Base-by-base conservation (phyloP, 2,797 vertebrate species). In the Novumbra hubbsi region DNA sequence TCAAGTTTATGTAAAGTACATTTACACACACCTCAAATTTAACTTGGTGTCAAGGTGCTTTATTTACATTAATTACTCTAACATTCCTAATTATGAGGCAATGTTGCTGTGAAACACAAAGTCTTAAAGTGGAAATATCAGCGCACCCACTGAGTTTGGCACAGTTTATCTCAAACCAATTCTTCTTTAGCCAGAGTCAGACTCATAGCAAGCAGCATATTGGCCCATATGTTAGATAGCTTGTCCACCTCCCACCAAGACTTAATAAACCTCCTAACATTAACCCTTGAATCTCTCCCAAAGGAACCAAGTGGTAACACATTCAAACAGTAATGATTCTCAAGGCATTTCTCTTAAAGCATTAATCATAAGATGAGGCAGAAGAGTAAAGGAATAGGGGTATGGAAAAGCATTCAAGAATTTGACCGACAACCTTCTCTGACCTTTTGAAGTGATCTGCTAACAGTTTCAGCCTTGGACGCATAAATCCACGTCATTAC, bases 401-500 rank as follows among this genome's bases (percentile, higher is more conserved):
- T 77, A 84, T 89, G 87, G 87, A 83, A 88, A 90, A 90, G 71
- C 83, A 76, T 87, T 91, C 84, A 90, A 81, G 78, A 73, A 66
- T 86, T 86, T 87, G 73, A 85, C 85, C 49, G 72, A 83, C 76
- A 86, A 81, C 80, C 75, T 79, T 21, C 74, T 75, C 71, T 83
- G 81, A 92, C 89, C 88, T 89, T 84, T 88, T 73, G 77, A 78
- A 86, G 79, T 71, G 75, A 78, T 85, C 79, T 81, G 50, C 70
- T n/a, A 55, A 55, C 52, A 55, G 52, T 55, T 55, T 55, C n/a
- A 55, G 4, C 78, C 17, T 67, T 72, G 76, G 73, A 81, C 80
- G 80, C 83, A 87, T 92, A 91, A 91, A 92, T 92, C 87, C 79
- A 65, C 82, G 75, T 90, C 83, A 85, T 89, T 84, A 88, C 76